Base-by-base conservation (phyloP, 2,113 vertebrate species). In the Reinhardtius hippoglossoides region DNA sequence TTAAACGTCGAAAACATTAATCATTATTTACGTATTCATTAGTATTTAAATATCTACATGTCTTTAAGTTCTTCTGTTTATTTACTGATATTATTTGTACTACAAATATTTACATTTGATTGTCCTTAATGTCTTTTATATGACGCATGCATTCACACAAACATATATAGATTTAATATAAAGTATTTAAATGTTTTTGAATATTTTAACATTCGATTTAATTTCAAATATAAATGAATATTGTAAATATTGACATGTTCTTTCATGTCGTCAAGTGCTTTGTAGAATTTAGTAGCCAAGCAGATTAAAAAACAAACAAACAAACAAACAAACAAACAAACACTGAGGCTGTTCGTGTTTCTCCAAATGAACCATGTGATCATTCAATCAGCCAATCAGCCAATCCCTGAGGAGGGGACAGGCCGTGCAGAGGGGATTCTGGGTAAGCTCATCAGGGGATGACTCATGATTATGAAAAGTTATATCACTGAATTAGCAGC, bases 401-500 rank as follows among this genome's bases (percentile, higher is more conserved):
- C 83, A 74, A 71, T 74, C 83, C 75, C 74, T 58, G 76, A 82
- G 73, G 80, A 86, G 80, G 83, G 40, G 74, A 15, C 67, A 82
- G 78, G 44, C n/a, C 54, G 42, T 20, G 31, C 27, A 56, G 9
- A 55, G 54, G 52, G 52, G 52, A 21, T n/a, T 54, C 9, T n/a
- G n/a, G 52, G 52, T 54, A 54, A 54, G 18, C 52, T n/a, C 12
- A 9, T 21, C 52, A 21, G 52, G 52, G 21, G 52, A 21, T 21
- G 18, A n/a, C 20, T 54, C 52, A 54, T 9, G 20, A 21, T 7
- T 9, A 4, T 52, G 13, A 46, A 50, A 20, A 50, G 18, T 20
- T n/a, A n/a, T n/a, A 14, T 46, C 15, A 14, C 5, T 50, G 48
- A 20, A 50, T 4, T 20, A 16, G 52, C 52, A 55, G 54, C 54